Evolutionary conservation across 2,113 vertebrate species (phyloP), one percentile per base, ranked within the genome.

Genomic region (Malurus melanocephalus): DNA sequence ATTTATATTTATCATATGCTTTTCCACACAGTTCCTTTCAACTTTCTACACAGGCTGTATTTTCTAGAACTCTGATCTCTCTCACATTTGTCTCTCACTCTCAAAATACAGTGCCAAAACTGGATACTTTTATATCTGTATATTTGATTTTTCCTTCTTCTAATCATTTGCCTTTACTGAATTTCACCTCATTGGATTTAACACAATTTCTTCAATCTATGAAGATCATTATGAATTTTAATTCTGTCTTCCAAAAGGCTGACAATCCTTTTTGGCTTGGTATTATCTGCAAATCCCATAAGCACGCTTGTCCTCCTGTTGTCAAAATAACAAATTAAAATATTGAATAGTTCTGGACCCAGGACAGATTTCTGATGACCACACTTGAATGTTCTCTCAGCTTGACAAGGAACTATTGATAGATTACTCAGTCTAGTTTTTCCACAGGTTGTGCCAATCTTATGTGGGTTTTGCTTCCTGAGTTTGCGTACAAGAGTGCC

Each of bases 261-360:
- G 80, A 68, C 59, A 85, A 3, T 79, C 33, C 23, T 88, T 87
- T 83, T 77, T 92, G 71, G 53, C 74, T 90, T 68, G 10, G 6
- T 88, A 35, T 75, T 86, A 38, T n/a, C 66, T 73, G 69, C 32
- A 92, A 87, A 90, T 84, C 49, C 71, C 53, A 46, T 45, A 84
- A 79, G 62, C 69, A 14, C 9, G 14, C 42, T 92, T 90, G 32
- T 85, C 45, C n/a, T 90, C 49, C 45, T 13, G 11, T 67, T 94
- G 73, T 86, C 86, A 91, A 92, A 94, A 80, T 55, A 90, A 66
- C 42, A 80, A 89, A 91, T 85, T 55, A 85, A 93, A 74, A 71
- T 74, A 90, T 33, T 59, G 64, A 94, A 75, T 23, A 71, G 19
- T 53, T 57, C 52, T 89, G 85, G 73, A 93, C 48, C 24, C 53